phyloP scores from a whole-genome alignment of 2,888 invertebrate genomes.

The Nomada flava region DNA sequence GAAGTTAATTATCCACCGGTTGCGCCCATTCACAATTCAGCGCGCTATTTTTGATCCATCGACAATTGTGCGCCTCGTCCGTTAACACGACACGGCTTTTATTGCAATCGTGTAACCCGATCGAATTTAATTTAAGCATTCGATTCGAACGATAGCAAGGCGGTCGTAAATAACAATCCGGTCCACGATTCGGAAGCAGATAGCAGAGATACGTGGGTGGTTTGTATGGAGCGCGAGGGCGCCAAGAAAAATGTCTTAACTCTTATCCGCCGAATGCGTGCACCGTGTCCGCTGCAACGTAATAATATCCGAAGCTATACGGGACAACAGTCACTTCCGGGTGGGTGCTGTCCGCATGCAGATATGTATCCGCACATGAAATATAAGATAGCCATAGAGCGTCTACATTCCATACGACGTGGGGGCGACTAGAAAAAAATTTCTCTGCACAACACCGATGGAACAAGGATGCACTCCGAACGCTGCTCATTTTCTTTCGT shows the following conservation, averaged over 20 bases:
- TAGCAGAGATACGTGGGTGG: constrained; percentile 52
- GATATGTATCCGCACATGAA: constrained; percentile 6
- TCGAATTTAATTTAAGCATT: constrained; percentile 32
- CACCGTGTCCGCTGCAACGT: background rate
- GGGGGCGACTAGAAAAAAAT: background rate
- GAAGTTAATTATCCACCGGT: constrained; percentile 24
- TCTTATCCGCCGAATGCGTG: constrained; percentile 24
- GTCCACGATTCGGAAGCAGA: constrained; percentile 48
- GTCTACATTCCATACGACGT: background rate
- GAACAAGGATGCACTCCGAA: background rate
- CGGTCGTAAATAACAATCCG: constrained; percentile 37
- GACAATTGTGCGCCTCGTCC: background rate
- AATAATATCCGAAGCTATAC: constrained; percentile 16
- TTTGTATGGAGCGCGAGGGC: constrained; percentile 53
- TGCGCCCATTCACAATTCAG: background rate
- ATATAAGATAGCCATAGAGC: constrained; percentile 14
- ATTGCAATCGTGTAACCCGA: constrained; percentile 3
- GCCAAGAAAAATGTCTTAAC: constrained; percentile 51
- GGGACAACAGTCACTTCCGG: constrained; percentile 44
- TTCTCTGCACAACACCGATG: background rate
- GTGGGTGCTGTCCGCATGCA: constrained; percentile 5
- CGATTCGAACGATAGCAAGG: constrained; percentile 28
- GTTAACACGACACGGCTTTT: background rate
- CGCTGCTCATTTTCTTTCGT: no score
- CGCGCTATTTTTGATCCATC: background rate